Conservation (phyloP, 2,113 vertebrate species). For the Erythrocercus mccallii region DNA sequence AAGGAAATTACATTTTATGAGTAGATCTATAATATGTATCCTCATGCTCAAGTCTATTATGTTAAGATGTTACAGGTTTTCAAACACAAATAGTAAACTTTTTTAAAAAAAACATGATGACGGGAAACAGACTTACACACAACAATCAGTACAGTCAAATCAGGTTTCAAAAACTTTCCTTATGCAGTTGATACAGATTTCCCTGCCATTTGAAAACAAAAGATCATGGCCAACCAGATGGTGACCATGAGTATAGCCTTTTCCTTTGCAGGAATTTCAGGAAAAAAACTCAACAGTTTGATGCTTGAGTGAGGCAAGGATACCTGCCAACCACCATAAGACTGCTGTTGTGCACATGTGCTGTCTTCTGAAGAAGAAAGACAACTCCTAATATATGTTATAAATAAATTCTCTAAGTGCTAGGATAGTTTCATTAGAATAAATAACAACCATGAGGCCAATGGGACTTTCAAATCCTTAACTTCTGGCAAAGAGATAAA, state of each 20-base stretch:
- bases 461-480: not conserved
- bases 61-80: not conserved
- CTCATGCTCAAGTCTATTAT: not conserved
- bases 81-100: not conserved
- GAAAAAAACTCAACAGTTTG: not conserved
- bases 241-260: not conserved
- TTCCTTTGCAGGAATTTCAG: constrained; percentile 6
- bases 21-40: not conserved
- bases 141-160: not conserved
- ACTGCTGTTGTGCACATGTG: constrained; percentile 43
- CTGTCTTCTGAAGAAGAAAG: constrained; percentile 14
- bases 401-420: constrained; percentile 41
- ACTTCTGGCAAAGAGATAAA: constrained; percentile 31
- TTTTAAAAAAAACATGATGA: not conserved
- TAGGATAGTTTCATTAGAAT: constrained; percentile 29
- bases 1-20: not conserved
- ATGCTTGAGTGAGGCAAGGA: constrained; percentile 5
- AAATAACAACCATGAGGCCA: constrained; percentile 15
- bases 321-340: constrained; percentile 42
- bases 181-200: not conserved
- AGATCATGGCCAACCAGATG: not conserved
- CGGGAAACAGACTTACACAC: not conserved
- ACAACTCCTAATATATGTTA: constrained; percentile 23
- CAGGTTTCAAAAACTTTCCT: not conserved
- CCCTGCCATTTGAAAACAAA: not conserved